Base-by-base conservation (phyloP, 2,888 invertebrate genomes). In the Euzetes globulus region DNA sequence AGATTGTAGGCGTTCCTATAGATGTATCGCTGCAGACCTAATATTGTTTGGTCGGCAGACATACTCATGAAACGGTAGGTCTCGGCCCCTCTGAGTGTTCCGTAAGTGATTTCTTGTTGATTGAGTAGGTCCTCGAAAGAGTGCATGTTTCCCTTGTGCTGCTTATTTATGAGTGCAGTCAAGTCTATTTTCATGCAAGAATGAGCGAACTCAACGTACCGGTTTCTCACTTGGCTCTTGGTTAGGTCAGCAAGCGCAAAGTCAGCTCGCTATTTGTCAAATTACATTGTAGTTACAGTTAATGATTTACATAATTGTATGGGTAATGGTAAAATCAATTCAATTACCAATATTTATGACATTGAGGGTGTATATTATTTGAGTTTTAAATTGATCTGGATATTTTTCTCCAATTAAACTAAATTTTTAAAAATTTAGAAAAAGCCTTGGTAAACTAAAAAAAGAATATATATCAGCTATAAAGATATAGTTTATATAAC, bases 231-330 rank as follows among this genome's bases (percentile, higher is more conserved):
- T 83, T 93, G 95, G 29, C 94, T 98, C 79, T 98, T 97, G 41
- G 98, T 97, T 73, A 99, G 87, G 84, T 98, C 96, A 11, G 95
- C 98, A 70, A 99, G 92, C 0, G 96, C 97, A 78, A 99, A 86
- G 84, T 97, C 96, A 13, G 95, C 94, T 81, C 91, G 90, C 94
- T 94, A 84, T 33, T n/a, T n/a, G n/a, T n/a, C n/a, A n/a, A n/a
- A n/a, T n/a, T n/a, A n/a, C n/a, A n/a, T n/a, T n/a, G n/a, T n/a
- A n/a, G n/a, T n/a, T n/a, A n/a, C n/a, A n/a, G n/a, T n/a, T n/a
- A n/a, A n/a, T n/a, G n/a, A n/a, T n/a, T n/a, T n/a, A n/a, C n/a
- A n/a, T n/a, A n/a, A n/a, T n/a, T n/a, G n/a, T n/a, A n/a, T n/a
- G n/a, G n/a, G n/a, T n/a, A n/a, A n/a, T n/a, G n/a, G n/a, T n/a